Evolutionary conservation across 1,140 invertebrate genomes (phyloP).

Genomic region (Leptinotarsa undecemlineata): DNA sequence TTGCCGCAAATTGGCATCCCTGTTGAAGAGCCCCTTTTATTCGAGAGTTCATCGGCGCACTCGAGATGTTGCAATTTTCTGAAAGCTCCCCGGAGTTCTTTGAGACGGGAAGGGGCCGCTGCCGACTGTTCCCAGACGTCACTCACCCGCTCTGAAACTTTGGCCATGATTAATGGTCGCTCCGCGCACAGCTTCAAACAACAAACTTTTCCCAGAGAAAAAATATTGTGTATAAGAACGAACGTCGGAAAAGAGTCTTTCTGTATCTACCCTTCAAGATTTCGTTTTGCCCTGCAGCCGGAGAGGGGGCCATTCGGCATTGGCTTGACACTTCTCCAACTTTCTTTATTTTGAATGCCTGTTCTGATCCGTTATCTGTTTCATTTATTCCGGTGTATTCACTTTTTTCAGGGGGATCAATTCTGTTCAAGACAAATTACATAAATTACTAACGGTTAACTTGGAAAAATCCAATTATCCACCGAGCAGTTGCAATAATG

Average conservation of each 20-base stretch:
- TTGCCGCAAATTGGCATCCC: too few relatives aligned
- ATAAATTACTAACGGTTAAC: too few relatives aligned
- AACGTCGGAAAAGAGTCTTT: conserved; percentile 55
- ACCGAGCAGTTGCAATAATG: too few relatives aligned
- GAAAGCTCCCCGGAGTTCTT: conserved; percentile 53
- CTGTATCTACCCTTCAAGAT: conserved; percentile 56
- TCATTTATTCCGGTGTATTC: conserved; percentile 25
- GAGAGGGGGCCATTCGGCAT: conserved; percentile 29
- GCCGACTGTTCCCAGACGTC: conserved; percentile 56
- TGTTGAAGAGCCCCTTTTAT: conserved; percentile 44
- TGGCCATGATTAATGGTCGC: conserved; percentile 67
- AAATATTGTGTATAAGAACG: conserved; percentile 62
- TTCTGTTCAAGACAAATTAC: background rate
- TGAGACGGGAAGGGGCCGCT: conserved; percentile 36
- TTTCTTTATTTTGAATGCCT: conserved; percentile 39
- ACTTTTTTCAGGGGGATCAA: background rate
- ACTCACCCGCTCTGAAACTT: conserved; percentile 64
- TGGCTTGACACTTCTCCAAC: conserved; percentile 35
- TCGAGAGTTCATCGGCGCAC: conserved; percentile 46
- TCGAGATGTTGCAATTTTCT: conserved; percentile 53
- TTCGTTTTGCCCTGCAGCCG: conserved; percentile 35
- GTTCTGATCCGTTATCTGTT: conserved; percentile 37
- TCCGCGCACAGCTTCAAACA: conserved; percentile 63
- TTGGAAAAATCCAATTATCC: too few relatives aligned
- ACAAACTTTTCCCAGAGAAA: conserved; percentile 68